These are phyloP conservation scores for Octopus bimaculoides DNA, from an alignment of 1,140 invertebrate genomes.

Conservation along the genomic window DNA sequence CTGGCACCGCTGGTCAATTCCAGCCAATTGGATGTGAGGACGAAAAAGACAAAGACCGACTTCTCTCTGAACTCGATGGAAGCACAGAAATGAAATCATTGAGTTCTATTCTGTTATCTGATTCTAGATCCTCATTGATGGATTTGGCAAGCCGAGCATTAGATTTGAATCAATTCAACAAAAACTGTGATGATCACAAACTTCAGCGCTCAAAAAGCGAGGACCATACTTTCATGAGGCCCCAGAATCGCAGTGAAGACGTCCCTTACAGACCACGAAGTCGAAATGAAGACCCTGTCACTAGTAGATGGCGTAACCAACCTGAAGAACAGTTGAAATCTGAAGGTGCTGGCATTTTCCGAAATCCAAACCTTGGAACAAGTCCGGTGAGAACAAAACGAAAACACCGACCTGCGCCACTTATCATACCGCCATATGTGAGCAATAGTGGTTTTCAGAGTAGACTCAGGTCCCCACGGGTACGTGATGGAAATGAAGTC, in stretches of 20 bases:
- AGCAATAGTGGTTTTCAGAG: slow-evolving; percentile 59
- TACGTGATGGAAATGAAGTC: slow-evolving; percentile 51
- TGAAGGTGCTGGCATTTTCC: slow-evolving; percentile 69
- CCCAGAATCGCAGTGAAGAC: slow-evolving; percentile 44
- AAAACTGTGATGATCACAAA: slow-evolving; percentile 47
- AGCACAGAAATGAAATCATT: neutral
- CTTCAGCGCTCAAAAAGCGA: slow-evolving; percentile 41
- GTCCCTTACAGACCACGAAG: slow-evolving; percentile 32
- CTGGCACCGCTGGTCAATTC: neutral
- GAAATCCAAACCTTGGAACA: slow-evolving; percentile 66
- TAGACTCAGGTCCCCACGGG: slow-evolving; percentile 62
- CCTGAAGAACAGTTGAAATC: slow-evolving; percentile 43
- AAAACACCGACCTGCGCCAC: slow-evolving; percentile 66
- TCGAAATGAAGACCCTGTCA: slow-evolving; percentile 35
- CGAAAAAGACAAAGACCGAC: neutral
- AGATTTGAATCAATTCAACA: slow-evolving; percentile 16
- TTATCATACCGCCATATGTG: slow-evolving; percentile 61
- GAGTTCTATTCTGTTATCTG: neutral
- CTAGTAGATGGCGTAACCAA: slow-evolving; percentile 31
- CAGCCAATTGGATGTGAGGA: neutral
- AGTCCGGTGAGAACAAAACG: slow-evolving; percentile 59
- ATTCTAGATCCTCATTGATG: neutral
- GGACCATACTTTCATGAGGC: slow-evolving; percentile 44
- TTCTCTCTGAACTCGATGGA: neutral
- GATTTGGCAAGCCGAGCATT: neutral